These are phyloP conservation scores for Manduca sexta DNA, from an alignment of 1,140 invertebrate genomes.

Conservation along the genomic window DNA sequence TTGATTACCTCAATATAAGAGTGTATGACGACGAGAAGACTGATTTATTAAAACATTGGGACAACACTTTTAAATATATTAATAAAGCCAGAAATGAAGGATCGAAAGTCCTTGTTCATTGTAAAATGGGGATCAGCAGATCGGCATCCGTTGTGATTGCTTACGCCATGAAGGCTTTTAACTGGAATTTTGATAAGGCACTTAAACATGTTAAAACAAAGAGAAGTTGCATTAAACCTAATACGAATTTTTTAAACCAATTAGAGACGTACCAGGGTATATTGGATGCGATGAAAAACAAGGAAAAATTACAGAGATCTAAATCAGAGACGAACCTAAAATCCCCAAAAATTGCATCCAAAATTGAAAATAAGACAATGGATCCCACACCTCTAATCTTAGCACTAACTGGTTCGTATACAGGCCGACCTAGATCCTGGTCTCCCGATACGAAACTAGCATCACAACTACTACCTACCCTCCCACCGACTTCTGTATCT, in stretches of 20 bases:
- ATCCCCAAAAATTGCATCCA: constrained; percentile 75
- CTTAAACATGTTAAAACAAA: constrained; percentile 92
- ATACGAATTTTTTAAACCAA: constrained; percentile 94
- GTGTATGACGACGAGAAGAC: constrained; percentile 98
- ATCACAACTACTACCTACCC: constrained; percentile 74
- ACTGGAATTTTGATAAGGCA: constrained; percentile 93
- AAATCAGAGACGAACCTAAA: constrained; percentile 95
- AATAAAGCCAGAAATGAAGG: constrained; percentile 91
- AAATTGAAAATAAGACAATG: constrained; percentile 65
- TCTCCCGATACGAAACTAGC: constrained; percentile 81
- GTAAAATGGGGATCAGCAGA: constrained; percentile 99
- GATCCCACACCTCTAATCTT: constrained; percentile 75
- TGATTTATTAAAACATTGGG: constrained; percentile 96
- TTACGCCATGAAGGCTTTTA: constrained; percentile 98
- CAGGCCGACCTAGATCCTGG: constrained; percentile 84
- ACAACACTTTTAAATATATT: constrained; percentile 98
- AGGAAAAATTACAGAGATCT: constrained; percentile 91
- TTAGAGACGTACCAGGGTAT: constrained; percentile 97
- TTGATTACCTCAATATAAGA: constrained; percentile 96
- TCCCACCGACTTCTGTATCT: constrained; percentile 74
- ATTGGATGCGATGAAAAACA: constrained; percentile 96
- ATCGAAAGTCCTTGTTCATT: constrained; percentile 96
- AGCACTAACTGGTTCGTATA: constrained; percentile 67
- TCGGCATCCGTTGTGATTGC: constrained; percentile 98
- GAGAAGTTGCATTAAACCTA: constrained; percentile 95